Base-by-base conservation (phyloP, 2,113 vertebrate species). In the Dolichotis patagonum region DNA sequence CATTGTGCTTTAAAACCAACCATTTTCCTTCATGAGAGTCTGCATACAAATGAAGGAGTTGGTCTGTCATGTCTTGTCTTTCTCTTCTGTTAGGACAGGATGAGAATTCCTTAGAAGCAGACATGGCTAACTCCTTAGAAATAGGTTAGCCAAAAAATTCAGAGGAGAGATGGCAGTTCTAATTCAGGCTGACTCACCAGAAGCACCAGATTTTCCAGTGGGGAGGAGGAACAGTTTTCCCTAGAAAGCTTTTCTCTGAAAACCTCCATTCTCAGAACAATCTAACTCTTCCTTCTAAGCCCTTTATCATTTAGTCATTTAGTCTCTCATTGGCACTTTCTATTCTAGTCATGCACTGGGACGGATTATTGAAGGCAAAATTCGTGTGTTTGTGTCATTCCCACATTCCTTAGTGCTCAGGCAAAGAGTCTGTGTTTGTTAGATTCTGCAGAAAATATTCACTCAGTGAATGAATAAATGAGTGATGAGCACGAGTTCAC, bases 291-390 rank as follows among this genome's bases (percentile, higher is more conserved):
- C n/a, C 75, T 46, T n/a, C 30, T 71, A 54, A 95, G 2, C 22
- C n/a, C 60, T 35, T 3, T 12, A 85, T 17, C 13, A 81, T 63
- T 77, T 19, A 63, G 12, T 17, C 13, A 81, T 63, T 77, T 19
- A 63, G 12, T 38, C 8, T 82, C 38, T 81, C 5, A 41, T 65
- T 75, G 28, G 52, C 3, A 88, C 5, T 41, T 96, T 60, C 35
- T 78, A n/a, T 77, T 90, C 52, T 56, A 73, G 16, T 65, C 77
- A 82, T 60, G 22, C 41, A 67, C n/a, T 4, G 43, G 56, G 81
- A 95, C 81, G 85, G 58, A 56, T 24, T 20, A 81, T 0, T 30
- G 73, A 80, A 95, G 77, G 62, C n/a, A 86, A 93, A 96, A 82
- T 35, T 5, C 43, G 28, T 73, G 32, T 46, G 14, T 83, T 65